These are phyloP conservation scores for Pelosia muscerda DNA, from an alignment of 2,888 invertebrate species.

Conservation along the genomic window DNA sequence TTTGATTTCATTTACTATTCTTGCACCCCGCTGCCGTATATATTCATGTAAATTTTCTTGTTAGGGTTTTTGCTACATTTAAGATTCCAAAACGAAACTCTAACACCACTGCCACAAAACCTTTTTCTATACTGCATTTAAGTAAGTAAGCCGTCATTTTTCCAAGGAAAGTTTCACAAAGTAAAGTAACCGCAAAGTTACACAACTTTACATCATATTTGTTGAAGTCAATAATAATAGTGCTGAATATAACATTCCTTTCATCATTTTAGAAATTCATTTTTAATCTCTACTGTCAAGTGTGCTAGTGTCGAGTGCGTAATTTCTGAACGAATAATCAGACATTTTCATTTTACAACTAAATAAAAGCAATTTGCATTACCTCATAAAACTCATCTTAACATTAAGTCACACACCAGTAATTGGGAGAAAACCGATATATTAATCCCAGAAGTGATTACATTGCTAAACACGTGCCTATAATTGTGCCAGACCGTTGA, in stretches of 20 bases:
- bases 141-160: no score
- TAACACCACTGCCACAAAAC: not conserved
- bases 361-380: constrained; percentile 55
- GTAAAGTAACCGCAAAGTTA: not conserved
- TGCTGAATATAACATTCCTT: not conserved
- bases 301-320: not conserved
- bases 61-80: not conserved
- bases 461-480: constrained; percentile 16
- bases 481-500: constrained; percentile 20
- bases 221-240: not conserved
- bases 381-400: constrained; percentile 33
- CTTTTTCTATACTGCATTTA: not conserved
- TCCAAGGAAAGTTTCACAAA: no score
- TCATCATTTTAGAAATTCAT: not conserved
- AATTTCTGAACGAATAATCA: constrained; percentile 25
- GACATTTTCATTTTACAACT: constrained; percentile 58
- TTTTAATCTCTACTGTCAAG: not conserved
- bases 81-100: no score
- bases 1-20: not conserved
- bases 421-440: constrained; percentile 21
- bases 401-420: constrained; percentile 17
- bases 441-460: constrained; percentile 20
- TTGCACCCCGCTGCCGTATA: no score
- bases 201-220: constrained; percentile 1
- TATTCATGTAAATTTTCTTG: not conserved